These are phyloP conservation scores for Oceanodroma leucorhoa DNA, from an alignment of 2,797 vertebrate genomes.

Conservation along the genomic window DNA sequence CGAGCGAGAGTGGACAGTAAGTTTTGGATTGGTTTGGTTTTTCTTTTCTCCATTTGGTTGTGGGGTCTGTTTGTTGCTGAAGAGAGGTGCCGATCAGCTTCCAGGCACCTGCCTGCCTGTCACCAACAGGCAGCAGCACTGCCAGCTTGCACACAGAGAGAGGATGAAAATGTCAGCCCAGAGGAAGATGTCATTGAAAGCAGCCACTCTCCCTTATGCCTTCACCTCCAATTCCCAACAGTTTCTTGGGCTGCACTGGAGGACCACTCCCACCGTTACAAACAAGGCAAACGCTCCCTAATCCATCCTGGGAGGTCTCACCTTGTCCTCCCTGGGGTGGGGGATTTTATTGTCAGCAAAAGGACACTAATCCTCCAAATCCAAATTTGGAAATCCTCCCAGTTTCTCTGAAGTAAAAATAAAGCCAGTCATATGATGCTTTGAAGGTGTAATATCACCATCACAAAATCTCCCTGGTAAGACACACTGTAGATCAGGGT, in stretches of 20 bases:
- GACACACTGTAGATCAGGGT: not conserved
- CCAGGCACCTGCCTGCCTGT: not conserved
- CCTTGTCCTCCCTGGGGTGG: slow-evolving; percentile 7
- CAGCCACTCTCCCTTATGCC: not conserved
- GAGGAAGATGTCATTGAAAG: not conserved
- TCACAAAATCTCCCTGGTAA: slow-evolving; percentile 21
- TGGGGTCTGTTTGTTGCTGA: not conserved
- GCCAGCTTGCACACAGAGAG: not conserved
- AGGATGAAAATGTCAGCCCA: not conserved
- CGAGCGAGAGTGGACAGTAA: slow-evolving; percentile 83
- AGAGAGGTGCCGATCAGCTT: not conserved
- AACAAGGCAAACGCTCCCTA: not conserved
- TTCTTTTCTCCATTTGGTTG: not conserved
- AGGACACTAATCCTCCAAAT: slow-evolving; percentile 73
- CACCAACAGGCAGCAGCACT: not conserved
- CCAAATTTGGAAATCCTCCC: slow-evolving; percentile 73
- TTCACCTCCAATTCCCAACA: not conserved
- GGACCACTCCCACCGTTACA: not conserved
- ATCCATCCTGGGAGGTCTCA: slow-evolving; percentile 71
- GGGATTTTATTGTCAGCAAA: slow-evolving; percentile 52
- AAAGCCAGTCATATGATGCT: slow-evolving; percentile 65
- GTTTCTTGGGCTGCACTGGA: not conserved
- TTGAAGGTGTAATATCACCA: slow-evolving; percentile 62
- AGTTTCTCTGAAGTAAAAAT: slow-evolving; percentile 69
- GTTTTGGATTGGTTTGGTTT: slow-evolving; percentile 63